Percentiles rank a stretch among this genome's conserved stretches.
phyloP scores from a whole-genome alignment of 2,113 vertebrate genomes.

The Myotis lucifugus region DNA sequence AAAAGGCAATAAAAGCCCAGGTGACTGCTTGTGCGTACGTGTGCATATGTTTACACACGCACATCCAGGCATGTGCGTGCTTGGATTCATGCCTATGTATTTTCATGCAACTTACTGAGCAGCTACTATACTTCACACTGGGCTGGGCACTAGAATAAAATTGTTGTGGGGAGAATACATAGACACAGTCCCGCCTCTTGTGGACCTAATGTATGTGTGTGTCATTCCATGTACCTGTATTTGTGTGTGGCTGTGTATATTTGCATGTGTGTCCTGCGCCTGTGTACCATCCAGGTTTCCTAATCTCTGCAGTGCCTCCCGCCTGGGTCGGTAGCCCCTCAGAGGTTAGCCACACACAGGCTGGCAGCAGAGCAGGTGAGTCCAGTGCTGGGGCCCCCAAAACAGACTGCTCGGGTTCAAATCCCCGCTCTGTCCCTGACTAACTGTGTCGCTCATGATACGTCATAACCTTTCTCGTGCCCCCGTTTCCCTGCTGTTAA shows the following conservation, averaged over 20 bases:
- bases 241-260: background rate
- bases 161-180: background rate
- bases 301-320: background rate
- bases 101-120: background rate
- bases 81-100: background rate
- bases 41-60: background rate
- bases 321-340: background rate
- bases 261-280: background rate
- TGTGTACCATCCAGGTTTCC: background rate
- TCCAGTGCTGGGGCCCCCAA: background rate
- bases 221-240: background rate
- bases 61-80: background rate
- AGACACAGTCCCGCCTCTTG: background rate
- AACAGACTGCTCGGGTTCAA: background rate
- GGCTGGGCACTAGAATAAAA: background rate
- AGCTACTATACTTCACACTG: background rate
- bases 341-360: background rate
- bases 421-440: background rate
- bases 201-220: background rate
- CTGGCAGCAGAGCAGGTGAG: background rate
- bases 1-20: background rate
- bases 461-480: background rate
- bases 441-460: background rate
- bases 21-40: rapidly evolving
- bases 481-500: background rate